phyloP scores from a whole-genome alignment of 2,888 invertebrate species.

The Hyposoter didymator region DNA sequence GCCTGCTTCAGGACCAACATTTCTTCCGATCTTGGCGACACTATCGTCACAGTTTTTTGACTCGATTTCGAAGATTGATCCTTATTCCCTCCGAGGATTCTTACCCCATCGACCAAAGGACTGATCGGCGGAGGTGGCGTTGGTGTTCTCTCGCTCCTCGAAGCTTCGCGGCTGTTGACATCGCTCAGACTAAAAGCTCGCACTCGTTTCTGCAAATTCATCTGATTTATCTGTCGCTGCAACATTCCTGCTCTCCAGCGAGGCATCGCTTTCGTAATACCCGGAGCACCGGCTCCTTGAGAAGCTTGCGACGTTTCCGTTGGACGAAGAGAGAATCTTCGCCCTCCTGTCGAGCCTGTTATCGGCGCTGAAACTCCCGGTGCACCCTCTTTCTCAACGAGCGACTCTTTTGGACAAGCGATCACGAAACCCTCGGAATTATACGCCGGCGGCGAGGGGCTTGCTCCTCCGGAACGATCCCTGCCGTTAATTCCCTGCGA shows the following conservation, averaged over 20 bases:
- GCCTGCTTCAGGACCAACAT: slow-evolving; percentile 32
- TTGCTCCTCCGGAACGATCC: slow-evolving; percentile 69
- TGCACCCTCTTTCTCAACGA: slow-evolving; percentile 77
- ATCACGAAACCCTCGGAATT: slow-evolving; percentile 74
- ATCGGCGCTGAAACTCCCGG: slow-evolving; percentile 79
- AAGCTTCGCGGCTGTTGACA: slow-evolving; percentile 76
- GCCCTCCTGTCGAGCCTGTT: slow-evolving; percentile 62
- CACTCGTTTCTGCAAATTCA: slow-evolving; percentile 77
- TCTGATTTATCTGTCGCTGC: slow-evolving; percentile 80
- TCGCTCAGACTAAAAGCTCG: slow-evolving; percentile 82
- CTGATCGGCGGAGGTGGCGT: slow-evolving; percentile 70
- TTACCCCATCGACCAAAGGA: slow-evolving; percentile 76
- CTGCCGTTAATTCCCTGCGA: slow-evolving; percentile 64
- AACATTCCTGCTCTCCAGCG: slow-evolving; percentile 82
- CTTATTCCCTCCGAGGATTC: slow-evolving; percentile 69
- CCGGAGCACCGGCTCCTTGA: slow-evolving; percentile 59
- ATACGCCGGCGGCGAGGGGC: slow-evolving; percentile 68
- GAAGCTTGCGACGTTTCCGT: slow-evolving; percentile 67
- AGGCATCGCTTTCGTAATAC: slow-evolving; percentile 73
- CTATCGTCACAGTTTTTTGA: slow-evolving; percentile 80
- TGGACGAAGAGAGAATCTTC: slow-evolving; percentile 78
- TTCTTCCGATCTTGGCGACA: slow-evolving; percentile 74
- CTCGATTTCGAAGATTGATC: slow-evolving; percentile 53
- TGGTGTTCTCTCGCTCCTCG: slow-evolving; percentile 62
- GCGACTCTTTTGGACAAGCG: slow-evolving; percentile 78